Base-by-base conservation (phyloP, 1,140 invertebrate genomes). In the Neodiprion pinetum region DNA sequence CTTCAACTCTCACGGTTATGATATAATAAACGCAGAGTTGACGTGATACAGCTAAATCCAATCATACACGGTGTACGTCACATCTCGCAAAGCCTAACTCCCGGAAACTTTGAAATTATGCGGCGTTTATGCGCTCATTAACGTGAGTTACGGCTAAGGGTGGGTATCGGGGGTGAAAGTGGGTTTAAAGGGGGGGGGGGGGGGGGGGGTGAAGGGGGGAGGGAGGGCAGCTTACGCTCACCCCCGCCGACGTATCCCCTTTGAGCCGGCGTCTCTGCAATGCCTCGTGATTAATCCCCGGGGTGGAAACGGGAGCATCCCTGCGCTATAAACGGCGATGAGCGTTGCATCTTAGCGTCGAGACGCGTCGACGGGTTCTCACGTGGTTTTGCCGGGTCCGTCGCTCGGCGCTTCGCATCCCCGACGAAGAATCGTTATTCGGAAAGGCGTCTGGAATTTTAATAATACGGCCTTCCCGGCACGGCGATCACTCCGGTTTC, bases 201-300 rank as follows among this genome's bases (percentile, higher is more conserved):
- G 17, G 17, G 10, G 53, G 53, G n/a, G n/a, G 53, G 10, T 11
- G 17, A 73, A 21, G 17, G 72, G 28, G 28, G 61, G 17, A 7
- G 7, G 17, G 12, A 11, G 7, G 7, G 40, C 12, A 12, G 67
- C 67, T 11, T 69, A 47, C 12, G 67, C 40, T 69, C 67, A 14
- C 67, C 21, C 9, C 74, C 73, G 77, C 82, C 75, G 80, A 77
- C 76, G 75, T 77, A 74, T 76, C 81, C 53, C 83, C 83, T 86
- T 84, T 84, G 83, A 84, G 76, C 72, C 79, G 77, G 77, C 79
- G 76, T 78, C 80, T 79, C 82, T 79, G 84, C 85, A 86, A 85
- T 85, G 81, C 82, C 77, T 79, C 79, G 82, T 85, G 83, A 86
- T 86, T 86, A 86, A 86, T 86, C 85, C 84, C 81, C 77, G 77